Base-by-base conservation (phyloP, 2,113 vertebrate species). In the Muntiacus reevesi region DNA sequence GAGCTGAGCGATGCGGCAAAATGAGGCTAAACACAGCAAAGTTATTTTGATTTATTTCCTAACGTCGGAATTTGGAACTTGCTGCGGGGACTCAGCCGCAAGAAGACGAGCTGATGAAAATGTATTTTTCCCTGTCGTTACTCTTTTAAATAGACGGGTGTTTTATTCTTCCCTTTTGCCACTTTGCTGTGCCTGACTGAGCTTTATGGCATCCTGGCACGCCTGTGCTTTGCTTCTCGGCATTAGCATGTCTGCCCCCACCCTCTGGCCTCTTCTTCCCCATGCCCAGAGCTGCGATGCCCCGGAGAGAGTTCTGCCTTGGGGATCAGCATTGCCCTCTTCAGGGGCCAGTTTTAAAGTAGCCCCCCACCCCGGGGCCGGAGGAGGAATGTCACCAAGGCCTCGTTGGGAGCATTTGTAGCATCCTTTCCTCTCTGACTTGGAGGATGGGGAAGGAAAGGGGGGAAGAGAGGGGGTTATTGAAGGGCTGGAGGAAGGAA, bases 31-130 rank as follows among this genome's bases (percentile, higher is more conserved):
- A 98, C 94, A 97, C 96, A 79, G 95, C 93, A 76, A 97, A 97
- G 95, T 97, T 97, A 97, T 97, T 98, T 97, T 97, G 96, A 97
- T 96, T 97, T 97, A 97, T 98, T 97, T 97, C 94, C 94, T 95
- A 78, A 97, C 84, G 81, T 95, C 57, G 45, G 94, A 97, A 94
- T 95, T 89, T 92, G 95, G 96, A 98, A 91, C 97, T 97, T 96
- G 87, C 89, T 95, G 93, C 23, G 3, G 89, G 96, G 97, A 96
- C 90, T 97, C 94, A 95, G 97, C 97, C 50, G 8, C 27, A 25
- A 97, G 97, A 97, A 97, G 97, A 97, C 47, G 79, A 97, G 94
- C 97, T 97, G 97, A 97, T 97, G 96, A 98, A 98, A 98, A 97
- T 98, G 95, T 95, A 96, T 98, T 95, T 97, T 97, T 98, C 94